A percentile compares a stretch with the other conserved stretches of the same genome.
These are phyloP conservation scores for Sepioteuthis lessoniana DNA, from an alignment of 2,888 invertebrate species.

Conservation along the genomic window DNA sequence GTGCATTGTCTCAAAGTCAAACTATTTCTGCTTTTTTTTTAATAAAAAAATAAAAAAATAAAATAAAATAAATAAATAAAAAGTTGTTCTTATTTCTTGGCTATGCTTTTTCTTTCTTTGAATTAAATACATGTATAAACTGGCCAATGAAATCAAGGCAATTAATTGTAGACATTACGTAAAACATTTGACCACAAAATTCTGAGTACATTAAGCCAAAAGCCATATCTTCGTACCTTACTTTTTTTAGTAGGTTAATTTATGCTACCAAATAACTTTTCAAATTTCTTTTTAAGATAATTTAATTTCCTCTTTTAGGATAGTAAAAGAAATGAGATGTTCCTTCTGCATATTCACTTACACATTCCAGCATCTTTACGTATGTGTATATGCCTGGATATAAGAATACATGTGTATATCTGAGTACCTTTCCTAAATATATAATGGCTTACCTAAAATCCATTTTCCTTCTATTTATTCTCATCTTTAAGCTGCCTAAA, in stretches of 20 bases:
- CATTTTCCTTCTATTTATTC: too few species aligned
- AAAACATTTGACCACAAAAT: background rate
- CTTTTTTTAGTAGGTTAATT: background rate
- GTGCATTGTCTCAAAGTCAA: too few species aligned
- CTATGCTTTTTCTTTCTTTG: background rate
- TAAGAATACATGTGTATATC: too few species aligned
- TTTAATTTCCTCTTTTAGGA: conserved; percentile 8
- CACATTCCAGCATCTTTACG: background rate
- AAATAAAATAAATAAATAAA: too few species aligned
- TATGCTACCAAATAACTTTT: background rate
- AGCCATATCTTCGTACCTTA: background rate
- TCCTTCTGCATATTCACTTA: background rate
- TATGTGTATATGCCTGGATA: too few species aligned
- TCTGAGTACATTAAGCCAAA: background rate
- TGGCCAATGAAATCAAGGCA: background rate
- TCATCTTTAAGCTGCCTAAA: too few species aligned
- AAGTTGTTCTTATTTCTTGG: too few species aligned
- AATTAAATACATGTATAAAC: background rate
- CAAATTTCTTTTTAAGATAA: background rate
- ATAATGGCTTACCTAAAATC: too few species aligned
- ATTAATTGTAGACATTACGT: background rate
- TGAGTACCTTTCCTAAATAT: too few species aligned
- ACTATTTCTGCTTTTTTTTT: too few species aligned
- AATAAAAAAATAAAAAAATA: too few species aligned
- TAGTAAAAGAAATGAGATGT: background rate